A percentile compares a stretch with the other conserved stretches of the same genome.
Conservation (phyloP, 1,140 invertebrate genomes). For the Hypothenemus hampei region DNA sequence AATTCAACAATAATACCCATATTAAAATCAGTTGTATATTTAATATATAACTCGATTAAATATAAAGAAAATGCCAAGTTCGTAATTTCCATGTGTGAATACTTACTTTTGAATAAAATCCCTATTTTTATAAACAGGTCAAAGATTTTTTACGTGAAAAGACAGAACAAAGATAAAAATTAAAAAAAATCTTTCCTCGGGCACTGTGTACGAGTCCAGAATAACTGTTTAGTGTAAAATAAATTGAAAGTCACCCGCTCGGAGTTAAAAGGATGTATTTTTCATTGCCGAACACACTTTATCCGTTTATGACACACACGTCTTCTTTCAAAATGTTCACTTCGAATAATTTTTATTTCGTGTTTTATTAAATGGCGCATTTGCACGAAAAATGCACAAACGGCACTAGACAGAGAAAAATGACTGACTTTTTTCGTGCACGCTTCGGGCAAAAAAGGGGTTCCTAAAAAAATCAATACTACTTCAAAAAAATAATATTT, state of each 20-base stretch:
- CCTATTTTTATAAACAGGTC: too few relatives aligned
- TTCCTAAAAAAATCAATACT: too few relatives aligned
- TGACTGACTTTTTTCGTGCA: too few relatives aligned
- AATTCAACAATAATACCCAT: too few relatives aligned
- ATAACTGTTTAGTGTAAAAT: neutral
- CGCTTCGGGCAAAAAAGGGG: too few relatives aligned
- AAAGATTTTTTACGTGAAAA: neutral
- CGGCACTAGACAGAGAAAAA: too few relatives aligned
- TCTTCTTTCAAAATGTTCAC: conserved; percentile 1
- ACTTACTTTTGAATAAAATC: neutral
- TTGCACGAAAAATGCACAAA: neutral
- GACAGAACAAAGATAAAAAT: conserved; percentile 1
- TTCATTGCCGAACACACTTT: neutral
- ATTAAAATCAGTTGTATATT: too few relatives aligned
- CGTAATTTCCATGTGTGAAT: neutral
- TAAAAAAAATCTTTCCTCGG: neutral
- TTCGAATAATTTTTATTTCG: conserved; percentile 3
- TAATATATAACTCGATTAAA: too few relatives aligned
- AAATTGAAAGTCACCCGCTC: neutral
- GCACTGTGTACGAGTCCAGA: too few relatives aligned
- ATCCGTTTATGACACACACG: conserved; percentile 5
- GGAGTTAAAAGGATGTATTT: conserved; percentile 4
- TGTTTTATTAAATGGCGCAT: neutral
- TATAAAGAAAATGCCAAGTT: conserved; percentile 1
- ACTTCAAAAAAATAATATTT: too few relatives aligned